Base-by-base conservation (phyloP, 1,140 invertebrate genomes). In the Panonychus citri region DNA sequence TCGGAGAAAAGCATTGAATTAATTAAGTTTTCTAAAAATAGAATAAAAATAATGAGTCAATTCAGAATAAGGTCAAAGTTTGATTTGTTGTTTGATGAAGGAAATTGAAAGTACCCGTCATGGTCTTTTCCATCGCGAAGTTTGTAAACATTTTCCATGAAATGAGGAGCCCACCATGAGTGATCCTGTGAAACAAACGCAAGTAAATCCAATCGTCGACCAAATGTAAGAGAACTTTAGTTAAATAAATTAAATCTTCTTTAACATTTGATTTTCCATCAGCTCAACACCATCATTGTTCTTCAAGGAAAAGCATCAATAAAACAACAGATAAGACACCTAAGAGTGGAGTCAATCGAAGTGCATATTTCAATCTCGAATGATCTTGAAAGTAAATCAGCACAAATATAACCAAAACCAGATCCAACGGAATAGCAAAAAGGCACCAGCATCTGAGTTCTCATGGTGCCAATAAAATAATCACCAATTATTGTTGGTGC, bases 341-440 rank as follows among this genome's bases (percentile, higher is more conserved):
- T 56, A 97, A 69, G 12, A 78, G 65, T 3, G 94, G 93, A 0
- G 94, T 98, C 13, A 95, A 65, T 21, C 57, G 65, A 76, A 58
- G 81, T 1, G 82, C 85, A 80, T 82, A 93, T 62, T 88, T 80
- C 94, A 99, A 49, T 73, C 66, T 39, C 78, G 8, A 80, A 72
- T 1, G 76, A 61, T 34, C 73, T 76, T 26, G 94, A n/a, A 1
- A 86, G 81, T 69, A 83, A 77, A 10, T 88, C 81, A 34, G 93
- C 93, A 40, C 87, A 77, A 59, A 98, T 91, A 68, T 95, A 98
- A 12, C 94, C 94, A 40, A 89, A 64, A 57, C 83, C 83, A 72
- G 82, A 83, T 69, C 95, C 95, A 54, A 99, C 87, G 95, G 95
- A 69, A 98, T 98, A 52, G 94, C 94, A 74, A 98, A 96, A 98